These are phyloP conservation scores for Takifugu bimaculatus DNA, from an alignment of 2,113 vertebrate species.

Conservation along the genomic window DNA sequence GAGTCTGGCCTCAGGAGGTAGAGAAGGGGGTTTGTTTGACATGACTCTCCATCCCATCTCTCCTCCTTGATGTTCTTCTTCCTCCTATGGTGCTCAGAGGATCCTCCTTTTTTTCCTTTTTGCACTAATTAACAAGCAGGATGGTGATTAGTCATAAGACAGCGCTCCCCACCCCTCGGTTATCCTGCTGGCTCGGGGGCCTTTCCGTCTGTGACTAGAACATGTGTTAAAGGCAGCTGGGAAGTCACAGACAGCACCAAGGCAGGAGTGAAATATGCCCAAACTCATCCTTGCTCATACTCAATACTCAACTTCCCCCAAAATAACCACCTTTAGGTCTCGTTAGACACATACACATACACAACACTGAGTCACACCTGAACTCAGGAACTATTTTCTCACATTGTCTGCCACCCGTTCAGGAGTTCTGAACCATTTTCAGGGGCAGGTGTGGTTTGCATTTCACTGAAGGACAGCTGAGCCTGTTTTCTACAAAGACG, in stretches of 20 bases:
- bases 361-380: conserved; percentile 3
- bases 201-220: conserved; percentile 41
- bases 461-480: conserved; percentile 50
- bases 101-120: conserved; percentile 52
- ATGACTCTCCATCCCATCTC: conserved; percentile 28
- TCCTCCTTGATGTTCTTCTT: conserved; percentile 36
- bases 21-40: conserved; percentile 43
- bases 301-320: not conserved
- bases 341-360: conserved; percentile 11
- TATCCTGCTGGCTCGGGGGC: conserved; percentile 49
- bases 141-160: conserved; percentile 58
- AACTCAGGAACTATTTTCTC: conserved; percentile 33
- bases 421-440: conserved; percentile 30
- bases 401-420: conserved; percentile 48
- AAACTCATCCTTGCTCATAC: not conserved
- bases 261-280: conserved; percentile 16
- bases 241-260: conserved; percentile 32
- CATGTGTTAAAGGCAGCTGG: conserved; percentile 66
- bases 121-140: conserved; percentile 55
- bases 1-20: conserved; percentile 26
- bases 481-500: conserved; percentile 46
- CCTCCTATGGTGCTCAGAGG: conserved; percentile 34
- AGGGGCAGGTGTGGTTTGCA: conserved; percentile 31
- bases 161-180: conserved; percentile 45
- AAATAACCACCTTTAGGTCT: conserved; percentile 20